Evolutionary conservation across 2,888 invertebrate genomes (phyloP).

Genomic region (Cabera pusaria): DNA sequence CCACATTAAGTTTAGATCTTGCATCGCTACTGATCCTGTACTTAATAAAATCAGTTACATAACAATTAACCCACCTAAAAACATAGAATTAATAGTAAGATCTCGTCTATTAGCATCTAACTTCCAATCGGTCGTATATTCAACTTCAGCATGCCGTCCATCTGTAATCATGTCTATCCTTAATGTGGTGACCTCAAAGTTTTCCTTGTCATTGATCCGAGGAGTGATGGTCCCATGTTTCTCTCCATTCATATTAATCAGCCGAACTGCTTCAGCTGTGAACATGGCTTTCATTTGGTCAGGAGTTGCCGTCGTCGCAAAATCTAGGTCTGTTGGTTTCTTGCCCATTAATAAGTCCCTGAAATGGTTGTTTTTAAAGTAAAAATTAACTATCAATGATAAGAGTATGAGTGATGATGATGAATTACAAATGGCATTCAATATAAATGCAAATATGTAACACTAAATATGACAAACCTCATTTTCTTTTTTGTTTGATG

Average conservation of each 20-base stretch:
- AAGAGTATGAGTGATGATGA: too few relatives aligned
- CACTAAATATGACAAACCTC: too few relatives aligned
- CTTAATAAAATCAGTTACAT: too few relatives aligned
- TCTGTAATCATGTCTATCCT: constrained; percentile 96
- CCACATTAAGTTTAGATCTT: too few relatives aligned
- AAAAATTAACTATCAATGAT: too few relatives aligned
- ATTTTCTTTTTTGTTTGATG: too few relatives aligned
- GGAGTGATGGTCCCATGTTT: constrained; percentile 98
- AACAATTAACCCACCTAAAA: constrained; percentile 84
- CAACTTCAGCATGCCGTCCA: constrained; percentile 97
- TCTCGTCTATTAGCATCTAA: constrained; percentile 97
- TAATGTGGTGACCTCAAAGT: constrained; percentile 97
- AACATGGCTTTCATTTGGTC: constrained; percentile 98
- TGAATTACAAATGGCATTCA: too few relatives aligned
- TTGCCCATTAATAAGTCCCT: constrained; percentile 91
- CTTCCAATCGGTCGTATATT: constrained; percentile 96
- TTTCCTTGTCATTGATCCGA: constrained; percentile 96
- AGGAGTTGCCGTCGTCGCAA: constrained; percentile 98
- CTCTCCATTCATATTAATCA: constrained; percentile 96
- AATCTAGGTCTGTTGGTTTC: constrained; percentile 96
- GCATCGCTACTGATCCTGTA: too few relatives aligned
- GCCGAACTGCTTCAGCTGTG: constrained; percentile 89
- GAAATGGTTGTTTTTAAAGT: too few relatives aligned
- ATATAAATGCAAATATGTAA: too few relatives aligned
- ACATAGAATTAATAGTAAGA: constrained; percentile 99